phyloP scores from a whole-genome alignment of 2,113 vertebrate species.

The Sula dactylatra region DNA sequence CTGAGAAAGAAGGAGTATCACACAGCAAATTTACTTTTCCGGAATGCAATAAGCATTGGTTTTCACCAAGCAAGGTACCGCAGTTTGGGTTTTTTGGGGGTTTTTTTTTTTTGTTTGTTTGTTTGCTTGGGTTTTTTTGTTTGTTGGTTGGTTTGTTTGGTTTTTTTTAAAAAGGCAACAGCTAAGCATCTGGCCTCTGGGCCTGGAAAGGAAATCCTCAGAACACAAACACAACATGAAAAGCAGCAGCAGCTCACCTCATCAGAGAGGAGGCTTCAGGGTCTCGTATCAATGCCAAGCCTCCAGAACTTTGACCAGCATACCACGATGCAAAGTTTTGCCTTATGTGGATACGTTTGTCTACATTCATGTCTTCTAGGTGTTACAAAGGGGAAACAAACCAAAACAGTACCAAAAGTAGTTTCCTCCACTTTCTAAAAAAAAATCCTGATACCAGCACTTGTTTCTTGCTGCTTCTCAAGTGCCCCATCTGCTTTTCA shows the following conservation, averaged over 20 bases:
- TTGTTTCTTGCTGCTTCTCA: background rate
- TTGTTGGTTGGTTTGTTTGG: too few species aligned
- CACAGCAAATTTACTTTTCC: background rate
- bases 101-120: background rate
- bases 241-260: background rate
- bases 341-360: background rate
- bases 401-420: background rate
- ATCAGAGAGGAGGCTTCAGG: background rate
- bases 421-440: background rate
- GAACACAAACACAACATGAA: background rate
- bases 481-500: background rate
- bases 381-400: background rate
- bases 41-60: background rate
- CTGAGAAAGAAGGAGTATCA: background rate
- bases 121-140: too few species aligned
- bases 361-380: background rate
- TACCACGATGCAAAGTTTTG: background rate
- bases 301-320: background rate
- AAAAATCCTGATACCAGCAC: background rate
- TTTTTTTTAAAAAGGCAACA: too few species aligned
- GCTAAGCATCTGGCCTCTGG: background rate
- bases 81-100: too few species aligned
- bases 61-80: background rate
- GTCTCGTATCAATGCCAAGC: rapidly evolving
- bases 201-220: background rate